Evolutionary conservation across 1,140 invertebrate species (phyloP), one percentile per base, ranked within the genome.

Genomic region (Palaemon carinicauda): DNA sequence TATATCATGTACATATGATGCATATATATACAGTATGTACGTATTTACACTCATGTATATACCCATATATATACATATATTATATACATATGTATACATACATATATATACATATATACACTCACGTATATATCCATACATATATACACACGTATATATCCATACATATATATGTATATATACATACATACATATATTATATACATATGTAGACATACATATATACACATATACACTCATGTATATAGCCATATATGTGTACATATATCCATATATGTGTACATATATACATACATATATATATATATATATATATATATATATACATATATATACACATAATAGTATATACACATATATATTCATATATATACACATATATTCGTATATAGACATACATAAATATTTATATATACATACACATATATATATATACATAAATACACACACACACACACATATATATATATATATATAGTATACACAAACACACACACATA

Each of bases 21-120:
- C n/a, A 51, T 51, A 78, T 52, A 78, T 52, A 78, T 78, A 78
- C n/a, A n/a, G n/a, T 78, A 78, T 78, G 10, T 78, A 78, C 52
- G 52, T 78, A 78, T 53, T 52, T 78, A 78, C 52, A 52, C 52
- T n/a, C n/a, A 52, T 78, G n/a, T 78, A 52, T 77, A 52, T 77
- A 52, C 51, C 0, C 51, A 52, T 77, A 52, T 77, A 52, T 77
- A 52, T 52, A 52, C 51, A 19, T 51, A 27, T 77, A 27, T 77
- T 51, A 21, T 77, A 27, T 3, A 41, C 41, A 1, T 12, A 41
- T 12, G 12, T 12, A 41, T 12, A 41, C 41, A 5, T 12, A 41
- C 33, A 41, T 9, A 41, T 41, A 41, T 9, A 9, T 41, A 4
- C 33, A 9, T 41, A 41, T 41, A 9, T 41, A 41, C n/a, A n/a